These are phyloP conservation scores for Brachymystax lenok DNA, from an alignment of 2,797 vertebrate species.

Conservation along the genomic window DNA sequence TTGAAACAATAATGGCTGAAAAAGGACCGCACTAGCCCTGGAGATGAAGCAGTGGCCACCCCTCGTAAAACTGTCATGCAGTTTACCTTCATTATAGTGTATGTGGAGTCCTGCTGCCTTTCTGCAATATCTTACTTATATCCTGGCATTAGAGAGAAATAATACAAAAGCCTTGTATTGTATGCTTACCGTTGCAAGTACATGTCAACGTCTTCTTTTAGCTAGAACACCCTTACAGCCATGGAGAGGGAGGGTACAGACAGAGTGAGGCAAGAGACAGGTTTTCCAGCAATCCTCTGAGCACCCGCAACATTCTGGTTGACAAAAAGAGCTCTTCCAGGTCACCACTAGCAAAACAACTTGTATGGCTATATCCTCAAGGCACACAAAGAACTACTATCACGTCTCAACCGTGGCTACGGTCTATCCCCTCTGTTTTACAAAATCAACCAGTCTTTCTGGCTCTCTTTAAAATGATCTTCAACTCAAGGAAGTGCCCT, in stretches of 20 bases:
- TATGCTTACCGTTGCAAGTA: conserved; percentile 43
- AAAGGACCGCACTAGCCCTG: conserved; percentile 60
- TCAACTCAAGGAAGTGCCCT: conserved; percentile 62
- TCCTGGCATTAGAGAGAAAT: conserved; percentile 32
- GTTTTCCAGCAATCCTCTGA: conserved; percentile 44
- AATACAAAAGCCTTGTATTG: conserved; percentile 30
- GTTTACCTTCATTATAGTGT: conserved; percentile 23
- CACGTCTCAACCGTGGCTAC: neutral
- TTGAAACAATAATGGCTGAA: conserved; percentile 66
- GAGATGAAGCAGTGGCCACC: conserved; percentile 46
- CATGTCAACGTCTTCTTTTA: conserved; percentile 29
- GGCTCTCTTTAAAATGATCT: conserved; percentile 12
- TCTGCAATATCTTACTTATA: neutral
- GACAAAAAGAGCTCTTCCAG: conserved; percentile 34
- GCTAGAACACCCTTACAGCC: conserved; percentile 45
- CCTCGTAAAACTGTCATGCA: conserved; percentile 38
- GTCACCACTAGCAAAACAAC: conserved; percentile 25
- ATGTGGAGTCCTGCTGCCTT: neutral
- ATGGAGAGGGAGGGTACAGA: conserved; percentile 30
- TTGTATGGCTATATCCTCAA: neutral
- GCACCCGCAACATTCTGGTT: conserved; percentile 46
- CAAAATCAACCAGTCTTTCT: neutral
- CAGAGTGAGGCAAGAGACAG: conserved; percentile 13
- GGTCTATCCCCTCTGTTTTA: neutral
- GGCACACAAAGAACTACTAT: conserved; percentile 1